A percentile compares a stretch with the other conserved stretches of the same genome.
phyloP scores from a whole-genome alignment of 2,888 invertebrate species.

The Eupelmus urozonus region DNA sequence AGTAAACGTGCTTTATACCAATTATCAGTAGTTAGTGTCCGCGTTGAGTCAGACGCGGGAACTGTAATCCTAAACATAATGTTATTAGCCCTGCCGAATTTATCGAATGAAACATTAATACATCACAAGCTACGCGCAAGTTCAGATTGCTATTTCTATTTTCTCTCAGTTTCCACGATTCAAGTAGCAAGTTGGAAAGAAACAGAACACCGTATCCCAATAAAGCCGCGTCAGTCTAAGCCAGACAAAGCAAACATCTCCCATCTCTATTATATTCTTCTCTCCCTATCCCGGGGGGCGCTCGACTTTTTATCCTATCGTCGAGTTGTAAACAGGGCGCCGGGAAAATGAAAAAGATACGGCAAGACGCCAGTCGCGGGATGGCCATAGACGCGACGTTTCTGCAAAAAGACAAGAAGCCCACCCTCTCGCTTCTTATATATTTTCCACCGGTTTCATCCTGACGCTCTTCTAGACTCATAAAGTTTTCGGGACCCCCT shows the following conservation, averaged over 20 bases:
- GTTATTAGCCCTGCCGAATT: too few relatives aligned
- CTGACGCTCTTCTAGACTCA: slow-evolving; percentile 26
- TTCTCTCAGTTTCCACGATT: not conserved
- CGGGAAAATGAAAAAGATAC: slow-evolving; percentile 29
- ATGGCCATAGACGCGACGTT: slow-evolving; percentile 5
- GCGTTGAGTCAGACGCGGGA: too few relatives aligned
- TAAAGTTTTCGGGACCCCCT: slow-evolving; percentile 10
- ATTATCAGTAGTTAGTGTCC: too few relatives aligned
- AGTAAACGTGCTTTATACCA: too few relatives aligned
- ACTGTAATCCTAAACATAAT: too few relatives aligned
- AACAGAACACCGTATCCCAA: not conserved
- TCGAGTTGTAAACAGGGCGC: not conserved
- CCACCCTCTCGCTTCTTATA: slow-evolving; percentile 2
- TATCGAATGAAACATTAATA: too few relatives aligned
- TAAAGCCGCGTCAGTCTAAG: not conserved
- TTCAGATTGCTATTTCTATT: too few relatives aligned
- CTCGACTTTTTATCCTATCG: not conserved
- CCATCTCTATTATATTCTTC: not conserved
- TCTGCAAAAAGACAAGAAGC: not conserved
- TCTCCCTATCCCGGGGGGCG: not conserved
- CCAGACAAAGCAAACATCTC: not conserved
- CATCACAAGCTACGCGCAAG: too few relatives aligned
- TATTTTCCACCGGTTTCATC: slow-evolving; percentile 2
- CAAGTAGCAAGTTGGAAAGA: not conserved
- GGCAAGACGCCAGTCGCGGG: not conserved